phyloP scores from a whole-genome alignment of 2,113 vertebrate genomes.

The Nicator chloris region DNA sequence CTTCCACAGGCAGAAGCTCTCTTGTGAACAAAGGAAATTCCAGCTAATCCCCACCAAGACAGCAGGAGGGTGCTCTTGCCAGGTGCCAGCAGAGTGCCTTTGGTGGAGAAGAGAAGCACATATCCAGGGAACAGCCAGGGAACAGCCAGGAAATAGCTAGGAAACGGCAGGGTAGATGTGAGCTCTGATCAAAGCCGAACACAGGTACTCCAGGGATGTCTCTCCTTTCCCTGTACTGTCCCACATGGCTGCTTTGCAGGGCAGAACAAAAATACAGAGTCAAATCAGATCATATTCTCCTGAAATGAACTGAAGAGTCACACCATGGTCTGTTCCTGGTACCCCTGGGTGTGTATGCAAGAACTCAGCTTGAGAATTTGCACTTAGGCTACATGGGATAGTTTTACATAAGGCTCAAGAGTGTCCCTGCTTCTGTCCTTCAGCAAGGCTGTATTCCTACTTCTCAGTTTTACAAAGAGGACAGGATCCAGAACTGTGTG shows the following conservation, averaged over 20 bases:
- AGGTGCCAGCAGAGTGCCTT: not conserved
- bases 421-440: not conserved
- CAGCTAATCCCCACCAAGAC: not conserved
- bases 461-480: not conserved
- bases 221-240: not conserved
- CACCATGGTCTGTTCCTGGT: rapidly evolving
- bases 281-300: not conserved
- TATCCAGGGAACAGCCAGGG: too few species aligned
- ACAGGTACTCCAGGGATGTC: not conserved
- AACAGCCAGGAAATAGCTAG: not conserved
- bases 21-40: not conserved
- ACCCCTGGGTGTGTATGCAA: not conserved
- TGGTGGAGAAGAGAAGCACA: not conserved
- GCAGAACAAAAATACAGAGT: not conserved
- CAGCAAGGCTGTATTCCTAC: not conserved
- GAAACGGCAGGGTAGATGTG: not conserved
- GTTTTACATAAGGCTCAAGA: not conserved
- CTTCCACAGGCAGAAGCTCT: not conserved
- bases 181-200: not conserved
- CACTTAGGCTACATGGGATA: not conserved
- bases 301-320: not conserved
- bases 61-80: not conserved
- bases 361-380: not conserved
- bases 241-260: rapidly evolving
- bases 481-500: not conserved